phyloP scores from a whole-genome alignment of 2,797 vertebrate species.

The Pogoniulus pusillus region DNA sequence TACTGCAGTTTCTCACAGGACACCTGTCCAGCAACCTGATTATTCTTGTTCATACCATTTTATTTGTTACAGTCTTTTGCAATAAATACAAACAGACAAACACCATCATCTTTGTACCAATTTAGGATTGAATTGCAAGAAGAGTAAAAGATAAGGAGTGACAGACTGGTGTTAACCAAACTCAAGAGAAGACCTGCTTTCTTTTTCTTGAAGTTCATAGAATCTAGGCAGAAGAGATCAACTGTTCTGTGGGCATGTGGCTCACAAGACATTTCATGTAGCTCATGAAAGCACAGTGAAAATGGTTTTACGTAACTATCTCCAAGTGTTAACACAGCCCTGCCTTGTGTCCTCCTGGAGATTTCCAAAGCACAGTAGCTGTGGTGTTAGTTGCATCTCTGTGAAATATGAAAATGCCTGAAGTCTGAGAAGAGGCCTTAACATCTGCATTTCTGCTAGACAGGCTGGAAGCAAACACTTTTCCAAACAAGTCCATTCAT shows the following conservation, averaged over 20 bases:
- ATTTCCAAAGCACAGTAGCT: background rate
- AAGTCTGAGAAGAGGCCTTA: background rate
- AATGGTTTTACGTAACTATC: background rate
- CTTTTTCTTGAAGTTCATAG: background rate
- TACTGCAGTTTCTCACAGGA: background rate
- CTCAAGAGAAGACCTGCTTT: background rate
- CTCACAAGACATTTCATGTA: background rate
- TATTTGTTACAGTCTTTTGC: background rate
- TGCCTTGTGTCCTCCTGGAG: background rate
- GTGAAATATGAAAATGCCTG: background rate
- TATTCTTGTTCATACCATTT: background rate
- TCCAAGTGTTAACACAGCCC: background rate
- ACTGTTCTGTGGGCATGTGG: fast-evolving
- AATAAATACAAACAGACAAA: background rate
- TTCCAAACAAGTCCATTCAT: background rate
- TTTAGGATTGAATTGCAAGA: background rate
- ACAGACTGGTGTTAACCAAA: background rate
- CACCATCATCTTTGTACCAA: background rate
- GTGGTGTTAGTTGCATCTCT: background rate
- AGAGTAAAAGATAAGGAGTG: background rate
- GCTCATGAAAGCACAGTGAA: background rate
- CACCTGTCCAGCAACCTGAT: background rate
- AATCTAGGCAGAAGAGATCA: background rate
- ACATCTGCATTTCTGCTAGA: background rate
- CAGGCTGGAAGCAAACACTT: fast-evolving